These are phyloP conservation scores for Mercenaria mercenaria DNA, from an alignment of 1,140 invertebrate genomes.

Conservation along the genomic window DNA sequence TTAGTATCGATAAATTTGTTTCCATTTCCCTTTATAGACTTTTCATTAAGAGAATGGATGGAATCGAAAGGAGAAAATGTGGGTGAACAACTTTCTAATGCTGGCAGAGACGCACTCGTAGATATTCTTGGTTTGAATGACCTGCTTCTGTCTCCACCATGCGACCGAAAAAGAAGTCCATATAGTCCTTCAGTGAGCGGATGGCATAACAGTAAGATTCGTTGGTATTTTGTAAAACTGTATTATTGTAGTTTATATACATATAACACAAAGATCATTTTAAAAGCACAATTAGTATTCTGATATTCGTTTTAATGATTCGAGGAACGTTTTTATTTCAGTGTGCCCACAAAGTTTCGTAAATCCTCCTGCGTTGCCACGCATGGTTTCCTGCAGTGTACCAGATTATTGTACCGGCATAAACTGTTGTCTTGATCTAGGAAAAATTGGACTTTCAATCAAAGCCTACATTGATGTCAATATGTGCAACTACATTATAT, in stretches of 20 bases:
- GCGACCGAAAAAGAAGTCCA: conserved; percentile 24
- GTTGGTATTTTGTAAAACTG: too few relatives aligned
- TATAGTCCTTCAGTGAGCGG: conserved; percentile 33
- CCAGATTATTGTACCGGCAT: conserved; percentile 42
- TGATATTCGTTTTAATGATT: too few relatives aligned
- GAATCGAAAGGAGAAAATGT: conserved; percentile 3
- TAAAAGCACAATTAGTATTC: too few relatives aligned
- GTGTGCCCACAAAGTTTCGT: conserved; percentile 49
- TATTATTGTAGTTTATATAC: too few relatives aligned
- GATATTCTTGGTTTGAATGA: neutral
- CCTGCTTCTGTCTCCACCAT: neutral
- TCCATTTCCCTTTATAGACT: conserved; percentile 38
- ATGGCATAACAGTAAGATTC: conserved; percentile 46
- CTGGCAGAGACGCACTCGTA: neutral
- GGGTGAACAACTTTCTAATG: neutral
- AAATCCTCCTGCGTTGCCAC: neutral
- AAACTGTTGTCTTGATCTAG: conserved; percentile 21
- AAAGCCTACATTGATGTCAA: conserved; percentile 18
- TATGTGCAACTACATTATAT: conserved; percentile 41
- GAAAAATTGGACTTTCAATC: conserved; percentile 25
- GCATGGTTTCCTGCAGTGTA: conserved; percentile 3
- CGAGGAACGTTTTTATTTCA: too few relatives aligned
- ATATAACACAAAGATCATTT: too few relatives aligned
- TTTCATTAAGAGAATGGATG: conserved; percentile 34
- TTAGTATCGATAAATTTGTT: too few relatives aligned